Percentiles rank a stretch among this genome's conserved stretches.
Conservation (phyloP, 2,888 invertebrate species). For the Aplocera efformata region DNA sequence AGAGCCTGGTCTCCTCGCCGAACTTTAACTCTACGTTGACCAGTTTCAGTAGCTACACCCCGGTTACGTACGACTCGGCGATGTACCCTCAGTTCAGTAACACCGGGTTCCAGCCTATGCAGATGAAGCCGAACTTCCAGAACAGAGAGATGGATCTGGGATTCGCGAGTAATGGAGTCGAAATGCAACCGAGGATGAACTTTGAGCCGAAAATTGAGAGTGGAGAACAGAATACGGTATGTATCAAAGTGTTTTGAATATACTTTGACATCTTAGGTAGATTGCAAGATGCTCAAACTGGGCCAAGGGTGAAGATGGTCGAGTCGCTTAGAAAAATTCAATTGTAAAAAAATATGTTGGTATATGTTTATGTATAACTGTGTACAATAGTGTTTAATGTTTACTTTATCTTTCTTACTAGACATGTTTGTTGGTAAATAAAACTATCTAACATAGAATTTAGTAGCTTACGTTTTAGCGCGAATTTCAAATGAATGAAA, state of each 20-base stretch:
- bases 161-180: conserved; percentile 44
- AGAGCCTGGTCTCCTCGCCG: conserved; percentile 54
- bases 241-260: conserved; percentile 11
- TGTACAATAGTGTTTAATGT: no score
- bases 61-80: conserved; percentile 58
- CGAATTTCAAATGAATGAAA: no score
- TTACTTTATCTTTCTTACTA: no score
- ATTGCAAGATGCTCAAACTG: no score
- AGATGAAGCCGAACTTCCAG: conserved; percentile 48
- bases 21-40: conserved; percentile 61
- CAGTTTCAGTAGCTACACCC: conserved; percentile 50
- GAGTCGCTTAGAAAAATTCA: no score
- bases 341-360: no score
- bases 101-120: conserved; percentile 49
- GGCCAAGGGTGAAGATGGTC: no score
- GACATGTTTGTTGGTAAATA: no score
- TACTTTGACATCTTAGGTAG: no score
- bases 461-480: no score
- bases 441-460: no score
- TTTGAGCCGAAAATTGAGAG: conserved; percentile 44
- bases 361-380: no score
- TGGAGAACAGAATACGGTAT: conserved; percentile 50
- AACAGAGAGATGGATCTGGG: conserved; percentile 51
- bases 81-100: conserved; percentile 72
- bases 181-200: conserved; percentile 49